Conservation (phyloP, 2,797 vertebrate species). For the Pseudopleuronectes americanus region DNA sequence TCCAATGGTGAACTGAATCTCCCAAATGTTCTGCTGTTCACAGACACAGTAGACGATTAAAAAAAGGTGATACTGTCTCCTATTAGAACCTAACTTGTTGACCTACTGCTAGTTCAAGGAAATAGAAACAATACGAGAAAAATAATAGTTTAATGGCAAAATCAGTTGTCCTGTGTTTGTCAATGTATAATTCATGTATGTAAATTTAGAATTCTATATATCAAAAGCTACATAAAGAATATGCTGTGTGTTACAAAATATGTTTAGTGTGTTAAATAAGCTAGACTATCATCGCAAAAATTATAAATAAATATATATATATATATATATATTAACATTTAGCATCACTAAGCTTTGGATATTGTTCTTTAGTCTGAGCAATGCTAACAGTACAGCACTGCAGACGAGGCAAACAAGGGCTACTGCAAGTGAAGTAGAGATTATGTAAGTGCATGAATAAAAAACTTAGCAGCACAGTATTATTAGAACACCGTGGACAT, state of each 20-base stretch:
- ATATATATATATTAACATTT: no score
- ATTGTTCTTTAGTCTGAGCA: background rate
- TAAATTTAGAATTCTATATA: background rate
- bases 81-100: background rate
- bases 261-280: background rate
- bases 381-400: background rate
- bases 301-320: no score
- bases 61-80: background rate
- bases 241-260: background rate
- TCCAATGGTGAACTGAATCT: background rate
- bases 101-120: background rate
- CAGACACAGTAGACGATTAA: background rate
- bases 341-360: background rate
- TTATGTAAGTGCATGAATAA: constrained; percentile 9
- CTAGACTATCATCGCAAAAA: background rate
- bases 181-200: background rate
- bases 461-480: constrained; percentile 16
- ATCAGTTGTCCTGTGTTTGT: background rate
- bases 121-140: background rate
- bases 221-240: background rate
- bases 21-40: background rate
- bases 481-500: constrained; percentile 19
- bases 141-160: background rate
- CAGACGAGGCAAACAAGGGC: background rate
- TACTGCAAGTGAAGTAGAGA: background rate